Percentiles rank a stretch among this genome's conserved stretches.
Evolutionary conservation across 2,888 invertebrate species (phyloP).

Genomic region (Lasioglossum zephyrum): DNA sequence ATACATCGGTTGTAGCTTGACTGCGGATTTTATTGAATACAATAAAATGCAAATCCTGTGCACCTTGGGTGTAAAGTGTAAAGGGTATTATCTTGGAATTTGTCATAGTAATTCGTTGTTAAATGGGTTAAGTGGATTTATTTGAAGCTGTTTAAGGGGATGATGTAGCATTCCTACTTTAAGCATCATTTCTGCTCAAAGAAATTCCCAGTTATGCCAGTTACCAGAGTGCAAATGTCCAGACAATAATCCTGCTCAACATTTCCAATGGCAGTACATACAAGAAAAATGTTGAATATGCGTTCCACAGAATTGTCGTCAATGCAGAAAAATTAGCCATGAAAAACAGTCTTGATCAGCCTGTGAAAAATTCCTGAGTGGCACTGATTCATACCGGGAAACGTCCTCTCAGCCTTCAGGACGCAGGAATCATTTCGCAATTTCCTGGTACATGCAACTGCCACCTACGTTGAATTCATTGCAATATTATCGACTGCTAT

Average conservation of each 20-base stretch:
- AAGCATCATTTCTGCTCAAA: neutral
- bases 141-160: neutral
- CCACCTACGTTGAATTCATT: neutral
- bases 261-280: neutral
- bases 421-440: neutral
- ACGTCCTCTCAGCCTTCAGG: neutral
- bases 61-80: neutral
- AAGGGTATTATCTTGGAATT: neutral
- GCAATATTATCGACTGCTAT: neutral
- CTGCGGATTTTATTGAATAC: neutral
- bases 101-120: neutral
- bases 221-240: neutral
- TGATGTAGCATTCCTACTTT: neutral
- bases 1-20: neutral
- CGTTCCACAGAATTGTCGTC: neutral
- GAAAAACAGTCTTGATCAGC: neutral
- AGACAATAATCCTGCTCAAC: neutral
- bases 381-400: conserved; percentile 6
- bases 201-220: neutral
- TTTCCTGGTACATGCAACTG: neutral
- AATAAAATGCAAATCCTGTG: neutral
- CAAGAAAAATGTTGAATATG: neutral
- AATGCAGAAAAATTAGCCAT: neutral
- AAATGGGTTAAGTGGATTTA: neutral
- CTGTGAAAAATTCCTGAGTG: neutral